Percentiles rank a stretch among this genome's conserved stretches.
Evolutionary conservation across 2,113 vertebrate genomes (phyloP).

Genomic region (Urocolius indicus): DNA sequence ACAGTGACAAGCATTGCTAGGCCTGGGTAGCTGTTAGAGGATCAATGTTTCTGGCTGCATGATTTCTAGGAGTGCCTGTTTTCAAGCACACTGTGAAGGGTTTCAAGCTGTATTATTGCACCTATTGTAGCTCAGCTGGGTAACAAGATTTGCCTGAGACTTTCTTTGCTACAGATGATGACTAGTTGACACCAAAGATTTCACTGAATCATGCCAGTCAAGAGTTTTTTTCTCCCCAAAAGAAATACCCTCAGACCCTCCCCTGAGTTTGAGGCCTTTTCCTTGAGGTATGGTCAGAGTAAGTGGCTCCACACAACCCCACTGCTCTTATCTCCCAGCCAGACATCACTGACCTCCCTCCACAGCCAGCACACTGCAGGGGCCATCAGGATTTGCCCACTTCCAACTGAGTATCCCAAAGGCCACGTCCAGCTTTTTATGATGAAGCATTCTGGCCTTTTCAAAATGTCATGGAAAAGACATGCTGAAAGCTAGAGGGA

Average conservation of each 20-base stretch:
- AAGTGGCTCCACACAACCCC: too few relatives aligned
- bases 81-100: too few relatives aligned
- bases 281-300: neutral
- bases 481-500: neutral
- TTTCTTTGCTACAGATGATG: too few relatives aligned
- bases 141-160: neutral
- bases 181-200: too few relatives aligned
- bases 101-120: neutral
- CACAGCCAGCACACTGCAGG: rapidly evolving
- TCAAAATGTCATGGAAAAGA: neutral
- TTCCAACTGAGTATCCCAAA: rapidly evolving
- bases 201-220: too few relatives aligned
- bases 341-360: rapidly evolving
- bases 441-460: neutral
- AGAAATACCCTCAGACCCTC: neutral
- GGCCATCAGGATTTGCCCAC: neutral
- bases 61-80: neutral
- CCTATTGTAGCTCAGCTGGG: neutral
- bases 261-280: neutral
- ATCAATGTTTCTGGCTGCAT: neutral
- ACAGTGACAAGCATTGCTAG: neutral
- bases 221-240: neutral
- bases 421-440: too few relatives aligned
- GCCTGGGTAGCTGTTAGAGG: neutral
- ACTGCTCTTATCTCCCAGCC: neutral